These are phyloP conservation scores for Gallinago paraguaiae DNA, from an alignment of 2,113 vertebrate genomes.

Conservation along the genomic window DNA sequence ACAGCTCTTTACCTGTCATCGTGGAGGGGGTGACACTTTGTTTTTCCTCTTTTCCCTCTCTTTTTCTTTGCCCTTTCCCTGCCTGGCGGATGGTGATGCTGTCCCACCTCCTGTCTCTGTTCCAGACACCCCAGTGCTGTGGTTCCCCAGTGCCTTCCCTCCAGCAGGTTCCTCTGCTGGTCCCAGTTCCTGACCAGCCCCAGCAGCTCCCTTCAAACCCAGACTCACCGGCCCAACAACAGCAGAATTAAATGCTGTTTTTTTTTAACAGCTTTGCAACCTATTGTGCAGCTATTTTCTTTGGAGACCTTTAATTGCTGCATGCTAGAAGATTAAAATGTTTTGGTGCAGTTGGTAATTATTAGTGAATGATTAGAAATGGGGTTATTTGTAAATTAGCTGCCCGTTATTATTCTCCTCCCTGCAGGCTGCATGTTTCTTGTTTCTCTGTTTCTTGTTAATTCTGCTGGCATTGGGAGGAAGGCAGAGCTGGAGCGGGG, in stretches of 20 bases:
- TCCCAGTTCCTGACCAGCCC: fast-evolving
- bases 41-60: background rate
- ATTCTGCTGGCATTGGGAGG: background rate
- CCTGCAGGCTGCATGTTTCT: background rate
- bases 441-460: background rate
- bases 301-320: background rate
- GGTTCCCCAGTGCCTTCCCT: fast-evolving
- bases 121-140: fast-evolving
- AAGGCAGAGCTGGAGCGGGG: fast-evolving
- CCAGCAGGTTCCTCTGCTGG: background rate
- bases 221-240: background rate
- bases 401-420: background rate
- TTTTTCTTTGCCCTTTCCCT: background rate
- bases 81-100: background rate
- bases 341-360: background rate
- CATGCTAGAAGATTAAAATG: background rate
- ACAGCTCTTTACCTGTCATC: background rate
- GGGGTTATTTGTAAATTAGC: background rate
- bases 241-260: background rate
- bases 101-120: fast-evolving
- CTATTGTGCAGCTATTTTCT: background rate
- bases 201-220: background rate
- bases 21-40: background rate
- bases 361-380: background rate
- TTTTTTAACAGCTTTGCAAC: background rate